These are phyloP conservation scores for Uloborus diversus DNA, from an alignment of 1,140 invertebrate species.

Conservation along the genomic window DNA sequence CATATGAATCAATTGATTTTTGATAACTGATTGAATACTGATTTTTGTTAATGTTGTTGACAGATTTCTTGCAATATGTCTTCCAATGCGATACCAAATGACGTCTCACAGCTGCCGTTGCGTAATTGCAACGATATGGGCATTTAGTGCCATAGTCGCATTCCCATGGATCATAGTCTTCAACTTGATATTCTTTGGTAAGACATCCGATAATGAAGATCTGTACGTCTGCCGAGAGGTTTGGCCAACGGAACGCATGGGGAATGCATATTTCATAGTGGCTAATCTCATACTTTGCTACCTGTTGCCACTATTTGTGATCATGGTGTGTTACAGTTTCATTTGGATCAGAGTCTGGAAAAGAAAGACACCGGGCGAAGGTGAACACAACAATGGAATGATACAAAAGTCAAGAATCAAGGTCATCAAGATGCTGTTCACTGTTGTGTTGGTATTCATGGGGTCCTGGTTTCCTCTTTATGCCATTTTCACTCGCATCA, in stretches of 20 bases:
- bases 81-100: conserved; percentile 90
- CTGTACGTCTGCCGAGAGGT: conserved; percentile 79
- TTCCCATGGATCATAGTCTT: conserved; percentile 92
- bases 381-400: conserved; percentile 78
- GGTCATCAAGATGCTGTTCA: conserved; percentile 86
- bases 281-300: conserved; percentile 91
- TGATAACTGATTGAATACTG: neutral
- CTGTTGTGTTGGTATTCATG: conserved; percentile 93
- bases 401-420: conserved; percentile 81
- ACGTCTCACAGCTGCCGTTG: conserved; percentile 83
- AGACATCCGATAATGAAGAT: conserved; percentile 64
- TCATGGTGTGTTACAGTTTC: conserved; percentile 89
- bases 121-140: conserved; percentile 92
- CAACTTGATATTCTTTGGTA: conserved; percentile 74
- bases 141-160: conserved; percentile 82
- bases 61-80: conserved; percentile 96
- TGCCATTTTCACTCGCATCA: conserved; percentile 85
- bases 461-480: conserved; percentile 95
- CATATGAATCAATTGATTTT: neutral
- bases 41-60: neutral
- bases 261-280: conserved; percentile 85
- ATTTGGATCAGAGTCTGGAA: conserved; percentile 93
- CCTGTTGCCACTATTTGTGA: conserved; percentile 89
- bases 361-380: conserved; percentile 83
- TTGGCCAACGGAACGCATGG: conserved; percentile 83